Evolutionary conservation across 2,797 vertebrate species (phyloP).

Genomic region (Loriculus beryllinus): DNA sequence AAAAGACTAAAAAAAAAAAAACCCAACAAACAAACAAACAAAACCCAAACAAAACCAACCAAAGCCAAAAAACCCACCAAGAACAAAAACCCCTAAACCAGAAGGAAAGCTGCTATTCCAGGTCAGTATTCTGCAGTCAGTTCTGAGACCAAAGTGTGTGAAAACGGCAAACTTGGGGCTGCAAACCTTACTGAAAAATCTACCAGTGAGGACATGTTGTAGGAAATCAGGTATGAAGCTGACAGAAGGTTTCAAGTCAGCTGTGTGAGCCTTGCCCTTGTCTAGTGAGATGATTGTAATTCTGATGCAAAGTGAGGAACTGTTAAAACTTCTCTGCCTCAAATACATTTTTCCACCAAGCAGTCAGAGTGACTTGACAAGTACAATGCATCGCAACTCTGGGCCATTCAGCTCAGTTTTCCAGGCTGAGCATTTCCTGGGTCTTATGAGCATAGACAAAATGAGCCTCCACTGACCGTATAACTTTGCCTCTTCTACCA

Average conservation of each 20-base stretch:
- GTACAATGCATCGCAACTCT: not conserved
- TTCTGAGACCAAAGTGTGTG: fast-evolving
- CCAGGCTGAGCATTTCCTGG: not conserved
- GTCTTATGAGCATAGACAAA: not conserved
- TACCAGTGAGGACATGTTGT: not conserved
- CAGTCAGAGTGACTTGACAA: not conserved
- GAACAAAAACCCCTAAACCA: not conserved
- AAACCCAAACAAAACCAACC: not conserved
- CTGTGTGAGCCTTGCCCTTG: not conserved
- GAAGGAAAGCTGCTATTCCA: not conserved
- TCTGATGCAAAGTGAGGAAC: not conserved
- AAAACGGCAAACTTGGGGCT: not conserved
- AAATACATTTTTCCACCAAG: not conserved
- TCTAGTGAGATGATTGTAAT: not conserved
- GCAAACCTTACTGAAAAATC: not conserved
- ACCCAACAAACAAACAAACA: not conserved
- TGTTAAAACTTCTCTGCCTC: not conserved
- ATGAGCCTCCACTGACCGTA: slow-evolving; percentile 80
- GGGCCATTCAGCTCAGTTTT: not conserved
- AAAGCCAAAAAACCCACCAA: not conserved
- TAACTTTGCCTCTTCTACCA: slow-evolving; percentile 92
- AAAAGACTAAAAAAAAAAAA: not conserved
- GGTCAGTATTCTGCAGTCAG: not conserved
- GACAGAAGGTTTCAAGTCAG: not conserved
- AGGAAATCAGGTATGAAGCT: not conserved